Evolutionary conservation across 2,888 invertebrate species (phyloP).

Genomic region (Luperina nickerlii): DNA sequence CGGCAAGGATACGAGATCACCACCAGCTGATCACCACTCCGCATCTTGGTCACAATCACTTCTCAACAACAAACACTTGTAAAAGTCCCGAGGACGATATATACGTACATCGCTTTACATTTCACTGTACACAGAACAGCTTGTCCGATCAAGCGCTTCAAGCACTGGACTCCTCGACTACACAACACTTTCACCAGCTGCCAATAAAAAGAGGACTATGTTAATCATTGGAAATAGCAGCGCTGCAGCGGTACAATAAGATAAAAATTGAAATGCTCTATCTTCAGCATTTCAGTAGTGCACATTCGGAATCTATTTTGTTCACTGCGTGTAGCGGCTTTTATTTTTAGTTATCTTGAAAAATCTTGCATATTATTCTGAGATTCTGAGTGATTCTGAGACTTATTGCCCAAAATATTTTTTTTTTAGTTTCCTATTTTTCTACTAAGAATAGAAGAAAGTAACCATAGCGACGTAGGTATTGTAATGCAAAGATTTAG

Average conservation of each 20-base stretch:
- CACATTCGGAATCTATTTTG: conserved; percentile 51
- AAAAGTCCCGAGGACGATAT: conserved; percentile 61
- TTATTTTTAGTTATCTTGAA: conserved; percentile 47
- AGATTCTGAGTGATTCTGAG: neutral
- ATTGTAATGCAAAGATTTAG: neutral
- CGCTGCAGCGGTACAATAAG: conserved; percentile 61
- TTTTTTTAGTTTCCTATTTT: neutral
- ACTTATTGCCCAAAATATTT: neutral
- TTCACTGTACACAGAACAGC: conserved; percentile 73
- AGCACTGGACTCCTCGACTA: conserved; percentile 71
- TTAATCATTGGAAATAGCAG: conserved; percentile 70
- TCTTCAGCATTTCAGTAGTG: conserved; percentile 35
- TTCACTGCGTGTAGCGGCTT: conserved; percentile 20
- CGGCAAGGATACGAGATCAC: conserved; percentile 86
- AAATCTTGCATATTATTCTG: neutral
- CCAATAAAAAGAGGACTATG: conserved; percentile 78
- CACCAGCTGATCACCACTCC: conserved; percentile 75
- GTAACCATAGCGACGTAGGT: too few relatives aligned
- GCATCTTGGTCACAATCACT: conserved; percentile 81
- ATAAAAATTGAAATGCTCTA: conserved; percentile 54
- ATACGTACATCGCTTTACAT: conserved; percentile 73
- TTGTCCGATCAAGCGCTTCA: conserved; percentile 66
- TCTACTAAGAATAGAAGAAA: neutral
- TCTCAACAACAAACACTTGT: conserved; percentile 71
- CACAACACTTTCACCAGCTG: conserved; percentile 87